Evolutionary conservation across 2,797 vertebrate genomes (phyloP).

Genomic region (Varecia variegata): DNA sequence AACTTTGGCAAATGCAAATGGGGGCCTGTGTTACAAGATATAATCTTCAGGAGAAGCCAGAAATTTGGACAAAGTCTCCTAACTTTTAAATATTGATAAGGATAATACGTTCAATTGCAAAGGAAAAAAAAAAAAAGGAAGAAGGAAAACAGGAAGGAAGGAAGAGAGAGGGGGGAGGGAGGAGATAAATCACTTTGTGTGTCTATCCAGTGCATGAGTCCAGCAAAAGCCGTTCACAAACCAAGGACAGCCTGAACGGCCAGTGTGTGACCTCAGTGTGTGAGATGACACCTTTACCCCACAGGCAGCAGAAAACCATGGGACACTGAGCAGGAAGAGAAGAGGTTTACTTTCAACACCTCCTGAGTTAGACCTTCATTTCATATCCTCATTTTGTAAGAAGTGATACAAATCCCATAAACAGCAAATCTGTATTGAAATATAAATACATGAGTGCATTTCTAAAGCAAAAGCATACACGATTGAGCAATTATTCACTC

Average conservation of each 20-base stretch:
- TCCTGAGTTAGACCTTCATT: background rate
- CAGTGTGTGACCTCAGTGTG: no score
- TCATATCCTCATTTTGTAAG: background rate
- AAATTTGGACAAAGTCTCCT: background rate
- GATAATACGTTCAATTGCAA: background rate
- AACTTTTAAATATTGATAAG: background rate
- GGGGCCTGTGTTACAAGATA: background rate
- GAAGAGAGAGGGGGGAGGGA: accelerated
- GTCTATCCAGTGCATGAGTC: background rate
- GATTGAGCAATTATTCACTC: background rate
- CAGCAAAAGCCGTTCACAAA: background rate
- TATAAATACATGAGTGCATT: background rate
- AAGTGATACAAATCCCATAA: background rate
- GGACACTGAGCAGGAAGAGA: no score
- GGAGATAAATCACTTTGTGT: background rate
- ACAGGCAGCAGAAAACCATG: background rate
- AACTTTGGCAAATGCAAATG: background rate
- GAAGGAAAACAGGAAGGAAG: accelerated
- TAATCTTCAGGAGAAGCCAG: background rate
- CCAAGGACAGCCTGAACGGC: background rate
- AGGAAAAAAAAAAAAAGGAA: accelerated
- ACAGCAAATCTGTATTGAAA: background rate
- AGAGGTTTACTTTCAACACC: background rate
- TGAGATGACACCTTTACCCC: accelerated
- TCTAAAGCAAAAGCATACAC: background rate